Percentiles rank a stretch among this genome's conserved stretches.
These are phyloP conservation scores for Drosophila bocki DNA, from an alignment of 1,140 invertebrate genomes.

Conservation along the genomic window DNA sequence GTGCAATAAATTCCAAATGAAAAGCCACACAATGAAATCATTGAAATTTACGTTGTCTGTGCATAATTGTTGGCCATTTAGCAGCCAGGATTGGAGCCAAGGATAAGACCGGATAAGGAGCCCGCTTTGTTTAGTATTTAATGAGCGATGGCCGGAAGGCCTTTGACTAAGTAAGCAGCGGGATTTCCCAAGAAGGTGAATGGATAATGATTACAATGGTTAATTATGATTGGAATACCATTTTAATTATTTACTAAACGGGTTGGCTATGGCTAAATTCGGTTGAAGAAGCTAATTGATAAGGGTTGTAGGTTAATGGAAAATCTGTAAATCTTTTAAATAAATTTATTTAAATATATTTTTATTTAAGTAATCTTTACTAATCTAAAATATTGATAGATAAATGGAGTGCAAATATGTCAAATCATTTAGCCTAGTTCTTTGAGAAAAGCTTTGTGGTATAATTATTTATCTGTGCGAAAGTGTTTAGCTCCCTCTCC, in stretches of 20 bases:
- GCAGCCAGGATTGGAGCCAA: constrained; percentile 28
- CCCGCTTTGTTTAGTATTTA: constrained; percentile 27
- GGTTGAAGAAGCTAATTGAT: neutral
- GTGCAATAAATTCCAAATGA: constrained; percentile 58
- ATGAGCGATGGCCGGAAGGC: constrained; percentile 27
- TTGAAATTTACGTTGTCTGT: constrained; percentile 67
- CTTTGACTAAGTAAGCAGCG: constrained; percentile 19
- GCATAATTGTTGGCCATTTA: constrained; percentile 74
- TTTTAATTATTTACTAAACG: constrained; percentile 17
- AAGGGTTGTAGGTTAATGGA: neutral
- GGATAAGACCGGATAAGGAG: constrained; percentile 40
- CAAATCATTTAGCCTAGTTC: neutral
- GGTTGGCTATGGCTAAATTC: neutral
- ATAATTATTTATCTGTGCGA: constrained; percentile 18
- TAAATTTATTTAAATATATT: too few relatives aligned
- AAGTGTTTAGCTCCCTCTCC: constrained; percentile 21
- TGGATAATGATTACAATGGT: neutral
- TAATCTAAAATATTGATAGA: too few relatives aligned
- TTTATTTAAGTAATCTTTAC: too few relatives aligned
- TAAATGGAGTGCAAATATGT: neutral
- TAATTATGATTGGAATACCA: neutral
- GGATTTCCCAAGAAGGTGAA: constrained; percentile 4
- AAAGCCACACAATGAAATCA: constrained; percentile 68
- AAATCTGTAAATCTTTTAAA: too few relatives aligned
- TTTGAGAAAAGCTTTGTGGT: neutral